Evolutionary conservation across 2,888 invertebrate genomes (phyloP), one percentile per base, ranked within the genome.

Genomic region (Seladonia tumulorum): DNA sequence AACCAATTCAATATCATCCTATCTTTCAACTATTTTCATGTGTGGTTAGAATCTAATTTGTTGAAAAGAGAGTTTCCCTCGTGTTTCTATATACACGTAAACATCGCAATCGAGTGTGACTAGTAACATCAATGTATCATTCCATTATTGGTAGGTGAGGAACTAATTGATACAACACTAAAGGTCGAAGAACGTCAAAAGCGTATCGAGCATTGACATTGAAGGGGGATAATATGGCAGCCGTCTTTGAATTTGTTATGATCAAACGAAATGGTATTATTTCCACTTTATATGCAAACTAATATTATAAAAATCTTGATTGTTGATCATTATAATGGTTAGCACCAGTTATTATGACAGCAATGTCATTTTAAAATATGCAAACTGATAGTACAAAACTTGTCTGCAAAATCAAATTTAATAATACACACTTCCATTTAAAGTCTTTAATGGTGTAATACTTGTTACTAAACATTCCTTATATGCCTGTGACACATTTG

Each of bases 141-240:
- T 76, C 47, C 18, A 47, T 45, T 73, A 47, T 76, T 45, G 16
- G 18, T 25, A 45, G 18, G 14, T 42, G 70, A 82, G 71, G 45
- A 76, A 72, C 18, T 73, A 78, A 77, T 66, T 45, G 18, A 29
- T 39, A 79, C 66, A 57, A 68, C 35, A 29, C 16, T 47, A 66
- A 77, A 72, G 68, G 83, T 82, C 75, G 72, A 76, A 63, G 81
- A 79, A 60, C 63, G 77, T 86, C 68, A 66, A 86, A 76, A 79
- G 75, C 66, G 74, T 80, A 86, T 88, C 81, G 76, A 88, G 76
- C 42, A n/a, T 47, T 77, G 68, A 70, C 74, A 87, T 79, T 57
- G 49, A 18, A n/a, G 72, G 60, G 35, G 60, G 29, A 80, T 71
- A 76, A 39, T 76, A 79, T 81, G 74, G 74, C 72, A 71, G 76